These are phyloP conservation scores for Lepidurus arcticus DNA, from an alignment of 1,140 invertebrate species.

Conservation along the genomic window DNA sequence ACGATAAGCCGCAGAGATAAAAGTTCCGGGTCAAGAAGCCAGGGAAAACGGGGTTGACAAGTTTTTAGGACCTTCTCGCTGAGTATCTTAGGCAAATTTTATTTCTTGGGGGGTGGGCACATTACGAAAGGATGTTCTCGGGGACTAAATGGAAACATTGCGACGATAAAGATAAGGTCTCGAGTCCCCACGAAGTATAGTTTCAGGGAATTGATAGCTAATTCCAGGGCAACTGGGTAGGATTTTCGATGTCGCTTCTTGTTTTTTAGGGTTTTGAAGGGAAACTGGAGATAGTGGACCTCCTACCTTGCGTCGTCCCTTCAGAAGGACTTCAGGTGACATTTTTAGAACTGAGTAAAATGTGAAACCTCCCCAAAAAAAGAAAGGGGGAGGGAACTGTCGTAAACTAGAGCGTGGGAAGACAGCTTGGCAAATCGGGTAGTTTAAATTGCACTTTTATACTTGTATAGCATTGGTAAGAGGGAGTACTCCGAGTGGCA, in stretches of 20 bases:
- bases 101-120: neutral
- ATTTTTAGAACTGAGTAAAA: neutral
- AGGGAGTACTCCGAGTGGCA: neutral
- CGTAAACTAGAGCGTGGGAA: constrained; percentile 12
- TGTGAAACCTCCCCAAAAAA: neutral
- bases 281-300: neutral
- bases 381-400: neutral
- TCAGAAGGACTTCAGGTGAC: too few relatives aligned
- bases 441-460: neutral
- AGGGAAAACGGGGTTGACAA: neutral
- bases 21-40: neutral
- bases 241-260: neutral
- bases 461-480: neutral
- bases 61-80: neutral
- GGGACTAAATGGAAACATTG: neutral
- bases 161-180: constrained; percentile 8
- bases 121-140: neutral
- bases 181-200: neutral
- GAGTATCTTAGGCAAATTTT: neutral
- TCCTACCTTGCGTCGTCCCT: neutral
- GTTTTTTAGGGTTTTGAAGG: neutral
- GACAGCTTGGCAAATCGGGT: neutral
- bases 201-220: neutral
- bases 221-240: neutral
- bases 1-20: neutral